phyloP scores from a whole-genome alignment of 2,113 vertebrate genomes.

The Oreotrochilus melanogaster region DNA sequence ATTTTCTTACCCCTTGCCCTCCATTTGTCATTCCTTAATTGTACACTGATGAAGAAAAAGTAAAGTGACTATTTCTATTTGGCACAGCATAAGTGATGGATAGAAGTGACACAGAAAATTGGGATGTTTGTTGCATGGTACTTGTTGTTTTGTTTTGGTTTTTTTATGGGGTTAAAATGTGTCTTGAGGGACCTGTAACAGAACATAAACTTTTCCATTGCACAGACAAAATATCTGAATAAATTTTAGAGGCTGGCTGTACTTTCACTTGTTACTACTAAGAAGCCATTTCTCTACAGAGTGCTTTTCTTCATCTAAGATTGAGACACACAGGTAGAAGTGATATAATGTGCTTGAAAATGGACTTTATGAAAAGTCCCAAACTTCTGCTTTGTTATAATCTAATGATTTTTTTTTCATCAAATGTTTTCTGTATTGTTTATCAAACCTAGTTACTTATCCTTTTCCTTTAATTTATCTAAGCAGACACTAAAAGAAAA shows the following conservation, averaged over 20 bases:
- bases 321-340: not conserved
- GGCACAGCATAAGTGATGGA: not conserved
- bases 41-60: not conserved
- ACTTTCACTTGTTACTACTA: not conserved
- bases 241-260: not conserved
- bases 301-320: not conserved
- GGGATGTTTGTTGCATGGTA: not conserved
- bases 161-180: not conserved
- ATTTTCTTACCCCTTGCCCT: not conserved
- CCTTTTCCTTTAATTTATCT: not conserved
- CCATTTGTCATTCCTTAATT: conserved; percentile 11
- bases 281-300: not conserved
- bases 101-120: not conserved
- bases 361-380: not conserved
- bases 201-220: conserved; percentile 15
- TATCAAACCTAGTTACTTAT: not conserved
- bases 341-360: not conserved
- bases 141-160: not conserved
- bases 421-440: not conserved
- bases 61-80: not conserved
- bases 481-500: not conserved
- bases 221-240: not conserved
- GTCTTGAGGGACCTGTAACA: not conserved
- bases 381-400: not conserved
- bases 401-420: not conserved